These are phyloP conservation scores for Siniperca undulata DNA, from an alignment of 2,797 vertebrate genomes.

Conservation along the genomic window DNA sequence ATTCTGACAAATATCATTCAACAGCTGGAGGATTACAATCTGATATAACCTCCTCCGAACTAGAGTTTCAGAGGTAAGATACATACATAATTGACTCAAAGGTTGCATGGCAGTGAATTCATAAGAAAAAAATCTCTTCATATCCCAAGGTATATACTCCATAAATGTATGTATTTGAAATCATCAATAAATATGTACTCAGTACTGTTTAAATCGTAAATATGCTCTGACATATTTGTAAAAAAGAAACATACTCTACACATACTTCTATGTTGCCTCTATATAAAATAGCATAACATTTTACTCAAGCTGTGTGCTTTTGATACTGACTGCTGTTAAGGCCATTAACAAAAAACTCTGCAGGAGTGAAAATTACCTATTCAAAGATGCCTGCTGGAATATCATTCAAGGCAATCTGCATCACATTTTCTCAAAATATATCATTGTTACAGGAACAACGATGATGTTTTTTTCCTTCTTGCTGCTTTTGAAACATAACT, in stretches of 20 bases:
- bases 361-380: slow-evolving; percentile 59
- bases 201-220: background rate
- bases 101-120: background rate
- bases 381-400: slow-evolving; percentile 54
- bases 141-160: background rate
- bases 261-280: background rate
- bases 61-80: background rate
- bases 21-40: slow-evolving; percentile 11
- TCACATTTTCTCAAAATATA: slow-evolving; percentile 58
- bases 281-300: background rate
- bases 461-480: slow-evolving; percentile 28
- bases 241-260: background rate
- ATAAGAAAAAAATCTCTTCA: background rate
- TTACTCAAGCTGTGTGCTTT: slow-evolving; percentile 14
- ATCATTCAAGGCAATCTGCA: slow-evolving; percentile 68
- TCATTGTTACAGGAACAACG: slow-evolving; percentile 48
- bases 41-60: slow-evolving; percentile 7
- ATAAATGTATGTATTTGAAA: background rate
- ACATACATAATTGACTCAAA: background rate
- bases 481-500: slow-evolving; percentile 50
- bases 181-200: background rate
- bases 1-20: slow-evolving; percentile 14
- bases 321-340: slow-evolving; percentile 35
- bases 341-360: slow-evolving; percentile 10
- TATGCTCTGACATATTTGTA: background rate